Base-by-base conservation (phyloP, 2,797 vertebrate species). In the Parotocinclus haroldoi region DNA sequence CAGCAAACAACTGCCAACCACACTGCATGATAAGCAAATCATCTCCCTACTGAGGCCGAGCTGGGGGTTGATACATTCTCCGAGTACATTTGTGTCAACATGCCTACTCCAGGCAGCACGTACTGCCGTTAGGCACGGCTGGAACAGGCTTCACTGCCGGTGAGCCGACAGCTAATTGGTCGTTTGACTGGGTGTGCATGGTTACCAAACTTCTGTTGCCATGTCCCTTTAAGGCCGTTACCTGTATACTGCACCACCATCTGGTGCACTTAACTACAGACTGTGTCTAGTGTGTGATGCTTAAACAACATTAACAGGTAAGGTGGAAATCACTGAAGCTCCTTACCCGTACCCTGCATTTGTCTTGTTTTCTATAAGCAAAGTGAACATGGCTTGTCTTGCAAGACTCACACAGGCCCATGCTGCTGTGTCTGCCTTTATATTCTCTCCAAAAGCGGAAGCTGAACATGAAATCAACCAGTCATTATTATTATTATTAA, bases 181-280 rank as follows among this genome's bases (percentile, higher is more conserved):
- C 27, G 5, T 27, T 27, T 27, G 27, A 27, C 27, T 56, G 14
- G 19, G 39, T 19, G 14, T 7, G 11, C 7, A 9, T 38, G 58
- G 36, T 17, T 62, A 44, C 45, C 58, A 61, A 36, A 48, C 9
- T n/a, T 16, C 46, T 40, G 3, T n/a, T 49, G 17, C 12, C 42
- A 63, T 5, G 27, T 27, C 27, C 27, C 27, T 27, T 27, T 27
- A 75, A 71, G 59, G 54, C 58, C 58, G 63, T 45, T 49, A 54
- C 36, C 36, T 38, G 42, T 52, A 58, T 17, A 38, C 50, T 36
- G 10, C 48, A 50, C 1, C 1, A 19, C 18, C 14, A 63, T 58
- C 40, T 70, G 14, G 12, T 36, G 48, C 36, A 39, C 59, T 11
- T 14, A 44, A 63, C 38, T 27, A 5, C 40, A 42, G 40, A 42